Percentiles rank a stretch among this genome's conserved stretches.
Evolutionary conservation across 2,888 invertebrate genomes (phyloP).

Genomic region (Polylopha cassiicola): DNA sequence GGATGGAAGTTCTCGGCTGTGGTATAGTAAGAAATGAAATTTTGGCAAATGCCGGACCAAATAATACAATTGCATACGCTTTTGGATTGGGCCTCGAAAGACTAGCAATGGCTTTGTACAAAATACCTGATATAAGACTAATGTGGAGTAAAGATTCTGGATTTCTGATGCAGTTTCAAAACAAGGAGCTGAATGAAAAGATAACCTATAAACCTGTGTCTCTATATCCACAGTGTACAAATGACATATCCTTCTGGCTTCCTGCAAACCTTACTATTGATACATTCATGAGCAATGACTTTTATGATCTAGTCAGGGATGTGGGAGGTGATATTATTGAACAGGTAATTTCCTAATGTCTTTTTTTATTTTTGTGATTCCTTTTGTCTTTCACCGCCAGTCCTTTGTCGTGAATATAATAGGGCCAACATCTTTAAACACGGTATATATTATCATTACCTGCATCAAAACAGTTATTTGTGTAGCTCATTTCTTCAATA

Average conservation of each 20-base stretch:
- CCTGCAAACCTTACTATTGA: conserved; percentile 78
- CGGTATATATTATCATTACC: no score
- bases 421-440: no score
- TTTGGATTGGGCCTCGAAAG: conserved; percentile 98
- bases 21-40: conserved; percentile 96
- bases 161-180: conserved; percentile 92
- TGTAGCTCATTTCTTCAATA: no score
- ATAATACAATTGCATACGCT: conserved; percentile 95
- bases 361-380: background rate
- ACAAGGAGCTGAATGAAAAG: conserved; percentile 80
- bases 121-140: conserved; percentile 96
- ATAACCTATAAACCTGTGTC: conserved; percentile 91
- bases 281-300: conserved; percentile 87
- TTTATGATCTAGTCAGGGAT: conserved; percentile 93
- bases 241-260: conserved; percentile 98
- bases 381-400: no score
- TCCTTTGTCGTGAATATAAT: no score
- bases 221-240: conserved; percentile 88
- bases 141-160: conserved; percentile 98
- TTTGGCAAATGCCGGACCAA: conserved; percentile 85
- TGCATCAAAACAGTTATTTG: no score
- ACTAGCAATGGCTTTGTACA: conserved; percentile 95
- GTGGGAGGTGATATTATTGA: conserved; percentile 96
- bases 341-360: conserved; percentile 77
- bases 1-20: conserved; percentile 97